phyloP scores from a whole-genome alignment of 1,140 invertebrate species.

The Metopolophium dirhodum region DNA sequence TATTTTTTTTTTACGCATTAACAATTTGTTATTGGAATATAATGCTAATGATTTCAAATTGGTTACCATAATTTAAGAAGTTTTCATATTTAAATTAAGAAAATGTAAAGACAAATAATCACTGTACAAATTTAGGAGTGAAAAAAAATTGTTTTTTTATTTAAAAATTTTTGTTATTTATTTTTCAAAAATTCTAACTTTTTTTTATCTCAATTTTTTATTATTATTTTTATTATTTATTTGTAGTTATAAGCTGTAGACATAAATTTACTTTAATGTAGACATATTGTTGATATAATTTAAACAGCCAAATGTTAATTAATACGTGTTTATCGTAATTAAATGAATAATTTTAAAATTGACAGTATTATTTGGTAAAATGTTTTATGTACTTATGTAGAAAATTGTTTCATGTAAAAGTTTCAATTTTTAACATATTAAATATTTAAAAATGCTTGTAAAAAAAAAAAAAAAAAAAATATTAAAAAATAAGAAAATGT shows the following conservation, averaged over 20 bases:
- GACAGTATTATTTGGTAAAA: slow-evolving; percentile 56
- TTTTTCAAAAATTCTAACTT: slow-evolving; percentile 57
- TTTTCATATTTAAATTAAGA: slow-evolving; percentile 45
- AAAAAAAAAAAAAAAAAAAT: slow-evolving; percentile 23
- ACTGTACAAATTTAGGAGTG: slow-evolving; percentile 51
- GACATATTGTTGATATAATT: slow-evolving; percentile 41
- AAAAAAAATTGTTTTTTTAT: slow-evolving; percentile 55
- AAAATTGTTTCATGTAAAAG: slow-evolving; percentile 40
- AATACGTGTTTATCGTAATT: slow-evolving; percentile 46
- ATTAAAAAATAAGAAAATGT: slow-evolving; percentile 15
- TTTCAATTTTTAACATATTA: slow-evolving; percentile 29
- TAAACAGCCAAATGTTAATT: slow-evolving; percentile 51
- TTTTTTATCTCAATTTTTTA: slow-evolving; percentile 57
- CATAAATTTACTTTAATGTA: slow-evolving; percentile 43
- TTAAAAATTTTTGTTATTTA: slow-evolving; percentile 57
- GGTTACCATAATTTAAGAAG: slow-evolving; percentile 56
- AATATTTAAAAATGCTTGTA: slow-evolving; percentile 45
- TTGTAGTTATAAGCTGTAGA: slow-evolving; percentile 49
- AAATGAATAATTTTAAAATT: slow-evolving; percentile 48
- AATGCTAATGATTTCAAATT: slow-evolving; percentile 57
- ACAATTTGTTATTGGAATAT: slow-evolving; percentile 57
- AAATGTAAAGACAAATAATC: slow-evolving; percentile 46
- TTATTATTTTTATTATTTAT: slow-evolving; percentile 56
- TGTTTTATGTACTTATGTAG: slow-evolving; percentile 55
- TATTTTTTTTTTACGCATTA: slow-evolving; percentile 55